phyloP scores from a whole-genome alignment of 2,113 vertebrate species.

The Strigops habroptila region DNA sequence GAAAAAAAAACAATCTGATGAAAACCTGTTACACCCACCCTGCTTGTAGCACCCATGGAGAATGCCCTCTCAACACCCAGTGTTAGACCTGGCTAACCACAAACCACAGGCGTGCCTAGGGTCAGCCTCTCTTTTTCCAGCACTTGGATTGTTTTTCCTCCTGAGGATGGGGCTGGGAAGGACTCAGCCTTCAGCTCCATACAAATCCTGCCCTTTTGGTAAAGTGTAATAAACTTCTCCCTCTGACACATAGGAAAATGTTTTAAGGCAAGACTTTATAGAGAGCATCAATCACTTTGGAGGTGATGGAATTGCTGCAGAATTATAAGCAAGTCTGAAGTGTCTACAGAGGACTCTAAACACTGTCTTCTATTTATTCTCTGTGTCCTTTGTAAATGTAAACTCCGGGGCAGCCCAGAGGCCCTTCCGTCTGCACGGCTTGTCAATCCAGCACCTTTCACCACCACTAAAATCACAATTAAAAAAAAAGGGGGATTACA shows the following conservation, averaged over 20 bases:
- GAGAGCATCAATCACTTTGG: constrained; percentile 59
- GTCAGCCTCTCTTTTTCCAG: not conserved
- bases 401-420: constrained; percentile 58
- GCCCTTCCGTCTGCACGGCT: constrained; percentile 47
- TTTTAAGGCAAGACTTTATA: constrained; percentile 67
- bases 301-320: constrained; percentile 65
- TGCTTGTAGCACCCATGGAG: not conserved
- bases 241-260: constrained; percentile 51
- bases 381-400: constrained; percentile 69
- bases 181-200: not conserved
- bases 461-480: constrained; percentile 58
- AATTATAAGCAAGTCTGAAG: constrained; percentile 72
- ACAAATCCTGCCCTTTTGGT: constrained; percentile 33
- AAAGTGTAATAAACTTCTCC: constrained; percentile 53
- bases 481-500: constrained; percentile 46
- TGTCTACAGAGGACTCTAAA: constrained; percentile 73
- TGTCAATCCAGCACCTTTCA: constrained; percentile 69
- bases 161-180: not conserved
- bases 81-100: not conserved
- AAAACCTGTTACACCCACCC: not conserved
- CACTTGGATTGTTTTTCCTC: not conserved
- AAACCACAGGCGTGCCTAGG: not conserved
- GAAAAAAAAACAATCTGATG: not conserved
- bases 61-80: not conserved
- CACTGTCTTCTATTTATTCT: constrained; percentile 70